Conservation (phyloP, 2,113 vertebrate genomes). For the Penelope pileata region DNA sequence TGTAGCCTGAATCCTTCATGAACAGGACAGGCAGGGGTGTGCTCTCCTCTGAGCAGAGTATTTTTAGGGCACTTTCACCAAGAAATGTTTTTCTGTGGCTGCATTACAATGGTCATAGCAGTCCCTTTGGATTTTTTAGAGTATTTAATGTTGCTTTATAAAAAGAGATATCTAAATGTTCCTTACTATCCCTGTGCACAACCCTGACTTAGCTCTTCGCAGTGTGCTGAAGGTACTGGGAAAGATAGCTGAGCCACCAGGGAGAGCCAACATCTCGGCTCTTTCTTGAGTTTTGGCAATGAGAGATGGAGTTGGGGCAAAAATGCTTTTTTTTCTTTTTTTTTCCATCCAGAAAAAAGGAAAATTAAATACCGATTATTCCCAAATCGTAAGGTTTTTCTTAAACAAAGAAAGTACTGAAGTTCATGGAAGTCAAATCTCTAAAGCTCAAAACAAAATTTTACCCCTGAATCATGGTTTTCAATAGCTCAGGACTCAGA, state of each 20-base stretch:
- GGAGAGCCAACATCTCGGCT: not conserved
- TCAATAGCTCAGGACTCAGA: not conserved
- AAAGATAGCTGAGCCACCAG: not conserved
- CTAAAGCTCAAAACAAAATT: not conserved
- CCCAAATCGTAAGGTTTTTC: not conserved
- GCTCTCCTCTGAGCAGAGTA: not conserved
- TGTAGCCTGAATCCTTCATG: not conserved
- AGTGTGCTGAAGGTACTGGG: not conserved
- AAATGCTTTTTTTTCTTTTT: not conserved
- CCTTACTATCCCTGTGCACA: not conserved
- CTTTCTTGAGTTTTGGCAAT: not conserved
- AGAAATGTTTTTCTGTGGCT: not conserved
- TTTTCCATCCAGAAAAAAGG: not conserved
- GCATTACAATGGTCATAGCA: not conserved
- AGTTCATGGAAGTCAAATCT: not conserved
- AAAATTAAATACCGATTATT: not conserved
- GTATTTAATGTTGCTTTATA: not conserved
- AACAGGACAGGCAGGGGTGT: not conserved
- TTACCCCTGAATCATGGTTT: not conserved
- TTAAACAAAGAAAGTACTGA: not conserved
- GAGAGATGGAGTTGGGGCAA: fast-evolving
- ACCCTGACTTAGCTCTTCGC: not conserved
- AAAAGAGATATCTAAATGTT: not conserved
- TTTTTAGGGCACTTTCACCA: not conserved
- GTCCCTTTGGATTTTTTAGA: not conserved